Evolutionary conservation across 1,140 invertebrate genomes (phyloP).

Genomic region (Caerostris darwini): DNA sequence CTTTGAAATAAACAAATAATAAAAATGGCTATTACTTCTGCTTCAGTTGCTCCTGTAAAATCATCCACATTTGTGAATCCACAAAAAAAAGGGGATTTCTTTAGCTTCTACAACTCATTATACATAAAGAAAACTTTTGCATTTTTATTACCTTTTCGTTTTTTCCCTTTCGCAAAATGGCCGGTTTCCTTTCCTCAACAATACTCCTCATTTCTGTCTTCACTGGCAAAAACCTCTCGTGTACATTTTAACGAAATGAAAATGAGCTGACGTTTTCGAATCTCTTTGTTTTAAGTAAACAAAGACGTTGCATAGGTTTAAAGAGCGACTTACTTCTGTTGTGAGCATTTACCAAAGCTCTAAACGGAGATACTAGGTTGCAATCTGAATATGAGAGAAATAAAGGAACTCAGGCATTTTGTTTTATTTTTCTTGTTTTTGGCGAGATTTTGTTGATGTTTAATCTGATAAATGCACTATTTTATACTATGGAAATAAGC

Average conservation of each 20-base stretch:
- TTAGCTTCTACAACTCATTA: conserved; percentile 33
- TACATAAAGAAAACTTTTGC: conserved; percentile 43
- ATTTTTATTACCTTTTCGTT: not conserved
- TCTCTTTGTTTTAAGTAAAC: conserved; percentile 64
- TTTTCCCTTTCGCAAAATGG: conserved; percentile 15
- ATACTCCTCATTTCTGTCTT: conserved; percentile 32
- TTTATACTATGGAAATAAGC: not conserved
- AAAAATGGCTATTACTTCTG: conserved; percentile 55
- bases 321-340: not conserved
- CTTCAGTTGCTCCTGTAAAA: conserved; percentile 49
- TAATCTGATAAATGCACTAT: not conserved
- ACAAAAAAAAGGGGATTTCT: conserved; percentile 34
- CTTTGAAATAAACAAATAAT: conserved; percentile 45
- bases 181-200: conserved; percentile 20
- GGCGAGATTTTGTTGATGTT: not conserved
- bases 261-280: conserved; percentile 48
- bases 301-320: conserved; percentile 1
- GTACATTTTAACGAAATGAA: conserved; percentile 38
- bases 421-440: not conserved
- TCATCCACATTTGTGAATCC: conserved; percentile 39
- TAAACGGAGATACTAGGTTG: conserved; percentile 3
- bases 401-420: not conserved
- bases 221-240: not conserved
- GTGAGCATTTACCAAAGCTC: not conserved
- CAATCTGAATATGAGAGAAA: conserved; percentile 7